Base-by-base conservation (phyloP, 30 jellyfish, hydroid and myxozoan species). In the Nemopilema nomurai region DNA sequence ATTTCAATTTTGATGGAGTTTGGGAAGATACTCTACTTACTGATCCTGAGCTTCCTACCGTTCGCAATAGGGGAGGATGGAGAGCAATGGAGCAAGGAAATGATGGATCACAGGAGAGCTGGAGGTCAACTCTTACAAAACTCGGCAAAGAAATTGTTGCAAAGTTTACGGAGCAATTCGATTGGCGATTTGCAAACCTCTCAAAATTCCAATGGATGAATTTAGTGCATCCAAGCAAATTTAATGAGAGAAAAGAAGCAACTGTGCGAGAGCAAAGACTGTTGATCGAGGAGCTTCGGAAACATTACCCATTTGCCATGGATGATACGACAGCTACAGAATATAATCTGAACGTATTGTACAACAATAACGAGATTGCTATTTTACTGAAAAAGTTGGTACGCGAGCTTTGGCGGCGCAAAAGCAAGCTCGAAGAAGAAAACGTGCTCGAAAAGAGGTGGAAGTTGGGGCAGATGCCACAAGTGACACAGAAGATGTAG, bases 51-150 rank as follows among this genome's bases (percentile, higher is more conserved):
- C 41, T 81, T 81, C 83, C 75, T 8, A 32, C 85, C 27, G 75
- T 66, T 66, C 90, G 21, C 85, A 32, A 27, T 30, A 68, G 75
- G 73, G 75, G 69, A 33, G 84, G 90, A 31, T 81, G 84, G 75
- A 81, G 89, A 57, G 83, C 82, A 32, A 68, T 65, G 85, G 90
- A 81, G 50, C 90, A 81, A 81, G 85, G 85, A 20, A 69, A 81
- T 67, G 74, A 81, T 81, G 90, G 90, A 67, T 68, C 82, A 79
- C 67, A 79, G 67, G 83, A 79, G 69, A 79, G 82, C 82, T 79
- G 89, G 80, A 79, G 29, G 52, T 22, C 23, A 13, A 17, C 80
- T 9, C 89, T 62, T 17, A 28, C 82, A 57, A 53, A 25, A 29
- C 33, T 31, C 68, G 69, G 89, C 24, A 82, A 57, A 79, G 89